Percentiles rank a stretch among this genome's conserved stretches.
Evolutionary conservation across 2,888 invertebrate species (phyloP).

Genomic region (Uloborus plumipes): DNA sequence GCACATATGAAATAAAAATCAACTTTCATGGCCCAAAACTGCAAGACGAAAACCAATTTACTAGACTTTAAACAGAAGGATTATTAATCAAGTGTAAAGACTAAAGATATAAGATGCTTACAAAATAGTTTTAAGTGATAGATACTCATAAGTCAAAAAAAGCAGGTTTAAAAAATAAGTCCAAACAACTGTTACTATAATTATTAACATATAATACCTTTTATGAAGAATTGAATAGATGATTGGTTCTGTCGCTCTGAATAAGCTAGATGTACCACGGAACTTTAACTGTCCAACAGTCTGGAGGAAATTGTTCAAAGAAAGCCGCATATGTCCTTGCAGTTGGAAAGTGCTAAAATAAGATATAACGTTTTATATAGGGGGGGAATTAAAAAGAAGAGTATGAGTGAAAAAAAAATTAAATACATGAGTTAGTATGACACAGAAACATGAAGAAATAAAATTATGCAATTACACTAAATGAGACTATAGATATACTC

Average conservation of each 20-base stretch:
- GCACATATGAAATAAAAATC: no score
- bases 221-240: conserved; percentile 40
- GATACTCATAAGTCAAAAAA: no score
- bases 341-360: conserved; percentile 71
- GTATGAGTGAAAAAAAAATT: not conserved
- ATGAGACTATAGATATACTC: no score
- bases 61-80: no score
- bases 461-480: no score
- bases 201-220: conserved; percentile 15
- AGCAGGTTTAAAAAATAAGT: no score
- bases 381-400: not conserved
- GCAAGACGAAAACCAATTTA: no score
- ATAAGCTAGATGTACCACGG: conserved; percentile 78
- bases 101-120: not conserved
- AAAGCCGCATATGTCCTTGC: conserved; percentile 67
- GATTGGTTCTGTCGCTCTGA: conserved; percentile 74
- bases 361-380: not conserved
- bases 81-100: no score
- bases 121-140: no score
- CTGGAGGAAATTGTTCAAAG: conserved; percentile 76
- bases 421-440: not conserved
- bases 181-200: no score
- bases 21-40: no score
- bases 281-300: conserved; percentile 78
- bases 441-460: no score